Evolutionary conservation across 2,797 vertebrate genomes (phyloP), one percentile per base, ranked within the genome.

Genomic region (Platalea minor): DNA sequence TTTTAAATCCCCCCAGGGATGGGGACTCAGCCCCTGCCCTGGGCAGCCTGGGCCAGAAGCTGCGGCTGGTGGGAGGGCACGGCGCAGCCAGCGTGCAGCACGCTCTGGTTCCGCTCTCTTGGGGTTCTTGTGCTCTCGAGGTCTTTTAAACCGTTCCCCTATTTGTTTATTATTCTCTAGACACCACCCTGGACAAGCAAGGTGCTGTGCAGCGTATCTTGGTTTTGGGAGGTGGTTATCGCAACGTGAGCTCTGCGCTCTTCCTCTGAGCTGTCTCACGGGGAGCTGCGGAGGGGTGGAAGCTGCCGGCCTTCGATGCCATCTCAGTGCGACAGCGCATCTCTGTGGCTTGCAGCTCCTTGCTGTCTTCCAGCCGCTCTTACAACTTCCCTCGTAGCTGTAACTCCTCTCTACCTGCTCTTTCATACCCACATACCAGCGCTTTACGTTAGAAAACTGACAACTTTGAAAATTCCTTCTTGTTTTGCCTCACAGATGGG

Each of bases 191-290:
- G 61, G 54, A 26, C 46, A n/a, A 68, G 25, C 67, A 56, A 31
- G 54, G 37, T 54, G 51, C 76, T 70, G 46, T 64, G 76, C 51
- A 75, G 50, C 2, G 1, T 18, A 7, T 17, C 41, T 53, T 25
- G 56, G 1, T 11, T 76, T 61, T 31, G 35, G 18, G n/a, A 24
- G 39, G 21, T 25, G 14, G 12, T 37, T 63, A 7, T 45, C 4
- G 23, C 35, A 9, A 20, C 31, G 56, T 3, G 72, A 83, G 67
- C 61, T 68, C 24, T 39, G 60, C 35, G 10, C 24, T 46, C 56
- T 56, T 35, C 48, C 24, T 43, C 35, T n/a, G 25, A 45, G 4
- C 35, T 17, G 28, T 57, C 24, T 37, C 7, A 0, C 0, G 3
- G 9, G 13, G 53, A 45, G 16, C 53, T 39, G 7, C 2, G 1